Base-by-base conservation (phyloP, 2,113 vertebrate genomes). In the Thamnophis sirtalis region DNA sequence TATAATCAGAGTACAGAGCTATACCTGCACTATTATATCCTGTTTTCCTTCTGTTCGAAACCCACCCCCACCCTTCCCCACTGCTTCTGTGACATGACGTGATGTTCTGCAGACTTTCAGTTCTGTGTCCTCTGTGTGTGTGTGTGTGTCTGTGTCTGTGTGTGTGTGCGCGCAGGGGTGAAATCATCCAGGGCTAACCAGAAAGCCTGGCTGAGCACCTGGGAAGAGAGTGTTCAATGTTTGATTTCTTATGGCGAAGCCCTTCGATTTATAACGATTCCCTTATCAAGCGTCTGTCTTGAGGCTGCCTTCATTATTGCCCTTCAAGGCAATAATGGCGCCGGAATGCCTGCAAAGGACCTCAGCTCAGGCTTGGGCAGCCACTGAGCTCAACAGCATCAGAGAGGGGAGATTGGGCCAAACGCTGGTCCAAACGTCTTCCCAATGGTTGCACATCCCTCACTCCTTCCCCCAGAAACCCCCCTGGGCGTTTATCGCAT, bases 181-280 rank as follows among this genome's bases (percentile, higher is more conserved):
- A 86, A 93, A 90, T 90, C 87, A 93, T 84, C n/a, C 49, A 93
- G 50, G 22, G 84, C 49, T 89, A 55, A 86, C 48, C 17, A 0
- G 24, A 49, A 49, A 58, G 68, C 0, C 22, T 55, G 68, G 86
- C 49, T 28, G 4, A 21, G 17, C 56, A n/a, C 49, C 53, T 38
- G 80, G 58, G 68, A 48, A 58, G 84, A 43, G 38, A 15, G n/a
- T 10, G 33, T 19, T 56, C 87, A 1, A 60, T 24, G 43, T 33
- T 54, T 90, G 92, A 87, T 90, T 92, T 89, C 85, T 89, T 10
- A 60, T 85, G 87, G 89, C 38, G 91, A 92, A 89, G 73, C 28
- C 43, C 4, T 49, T 60, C 56, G 54, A 85, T 92, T 84, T 51
- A 49, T 49, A 63, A 93, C 84, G 86, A 90, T 58, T 86, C 53